Percentiles rank a stretch among this genome's conserved stretches.
Conservation (phyloP, 2,113 vertebrate species). For the Gracilinanus agilis region DNA sequence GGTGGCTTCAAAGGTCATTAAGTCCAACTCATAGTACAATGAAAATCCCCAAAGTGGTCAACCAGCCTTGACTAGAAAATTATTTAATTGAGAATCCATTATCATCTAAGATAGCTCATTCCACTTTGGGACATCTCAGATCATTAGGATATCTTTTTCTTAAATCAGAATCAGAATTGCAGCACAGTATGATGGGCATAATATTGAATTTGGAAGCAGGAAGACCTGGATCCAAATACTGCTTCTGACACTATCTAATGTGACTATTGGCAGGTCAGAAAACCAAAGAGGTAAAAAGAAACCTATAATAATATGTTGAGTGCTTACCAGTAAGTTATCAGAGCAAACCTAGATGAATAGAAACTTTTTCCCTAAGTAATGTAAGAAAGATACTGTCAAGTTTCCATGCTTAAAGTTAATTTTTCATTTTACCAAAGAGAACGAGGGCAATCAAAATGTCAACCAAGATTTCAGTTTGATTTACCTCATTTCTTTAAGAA, state of each 20-base stretch:
- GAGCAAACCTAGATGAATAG: background rate
- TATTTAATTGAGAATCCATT: background rate
- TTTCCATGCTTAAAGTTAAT: conserved; percentile 83
- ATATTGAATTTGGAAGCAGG: background rate
- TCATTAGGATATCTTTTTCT: background rate
- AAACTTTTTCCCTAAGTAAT: background rate
- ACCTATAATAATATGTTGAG: background rate
- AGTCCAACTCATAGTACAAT: background rate
- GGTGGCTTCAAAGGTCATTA: background rate
- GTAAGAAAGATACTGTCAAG: conserved; percentile 69
- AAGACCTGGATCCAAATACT: background rate
- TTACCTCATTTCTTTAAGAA: conserved; percentile 64
- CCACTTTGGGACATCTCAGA: background rate
- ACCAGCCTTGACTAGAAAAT: background rate
- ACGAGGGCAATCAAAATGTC: conserved; percentile 78
- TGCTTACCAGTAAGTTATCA: background rate
- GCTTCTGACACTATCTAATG: background rate
- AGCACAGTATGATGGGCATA: background rate
- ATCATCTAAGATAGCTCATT: background rate
- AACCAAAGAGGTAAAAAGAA: background rate
- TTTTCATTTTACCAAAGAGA: conserved; percentile 79
- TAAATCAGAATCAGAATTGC: background rate
- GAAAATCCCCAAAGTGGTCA: background rate
- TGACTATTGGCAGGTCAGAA: background rate
- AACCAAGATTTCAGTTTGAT: conserved; percentile 78